These are phyloP conservation scores for Nibea albiflora DNA, from an alignment of 2,113 vertebrate species.

Conservation along the genomic window DNA sequence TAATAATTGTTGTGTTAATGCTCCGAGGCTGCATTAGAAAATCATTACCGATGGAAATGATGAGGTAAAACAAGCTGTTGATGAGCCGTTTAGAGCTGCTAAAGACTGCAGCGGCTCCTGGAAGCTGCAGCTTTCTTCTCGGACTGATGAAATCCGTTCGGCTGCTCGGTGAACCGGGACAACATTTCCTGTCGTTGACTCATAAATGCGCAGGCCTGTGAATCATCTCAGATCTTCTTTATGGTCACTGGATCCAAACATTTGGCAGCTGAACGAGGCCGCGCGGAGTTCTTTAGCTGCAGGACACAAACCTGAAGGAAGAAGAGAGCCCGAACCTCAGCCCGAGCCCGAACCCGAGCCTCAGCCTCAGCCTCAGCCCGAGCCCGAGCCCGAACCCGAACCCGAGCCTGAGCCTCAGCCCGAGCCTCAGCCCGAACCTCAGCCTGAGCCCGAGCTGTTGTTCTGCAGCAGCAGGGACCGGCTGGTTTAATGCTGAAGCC, in stretches of 20 bases:
- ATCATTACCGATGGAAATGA: conserved; percentile 86
- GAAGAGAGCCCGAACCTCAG: too few relatives aligned
- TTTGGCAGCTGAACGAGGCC: background rate
- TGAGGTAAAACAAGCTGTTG: conserved; percentile 84
- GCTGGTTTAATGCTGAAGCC: too few relatives aligned
- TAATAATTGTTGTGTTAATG: conserved; percentile 80
- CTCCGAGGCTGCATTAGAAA: conserved; percentile 82
- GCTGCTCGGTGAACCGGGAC: background rate
- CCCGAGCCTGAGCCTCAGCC: too few relatives aligned
- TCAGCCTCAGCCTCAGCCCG: too few relatives aligned
- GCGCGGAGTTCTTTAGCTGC: background rate
- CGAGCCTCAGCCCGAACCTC: too few relatives aligned
- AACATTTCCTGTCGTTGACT: background rate
- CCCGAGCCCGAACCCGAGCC: too few relatives aligned
- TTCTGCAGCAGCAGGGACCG: conserved; percentile 10
- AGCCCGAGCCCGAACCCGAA: too few relatives aligned
- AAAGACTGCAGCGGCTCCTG: conserved; percentile 42
- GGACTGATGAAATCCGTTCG: too few relatives aligned
- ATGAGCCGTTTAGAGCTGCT: conserved; percentile 84
- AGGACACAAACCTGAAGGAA: background rate
- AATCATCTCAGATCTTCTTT: background rate
- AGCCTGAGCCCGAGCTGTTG: too few relatives aligned
- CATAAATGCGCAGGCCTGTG: background rate
- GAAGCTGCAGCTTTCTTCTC: too few relatives aligned
- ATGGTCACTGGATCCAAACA: background rate